Base-by-base conservation (phyloP, 1,140 invertebrate genomes). In the Ceratina calcarata region DNA sequence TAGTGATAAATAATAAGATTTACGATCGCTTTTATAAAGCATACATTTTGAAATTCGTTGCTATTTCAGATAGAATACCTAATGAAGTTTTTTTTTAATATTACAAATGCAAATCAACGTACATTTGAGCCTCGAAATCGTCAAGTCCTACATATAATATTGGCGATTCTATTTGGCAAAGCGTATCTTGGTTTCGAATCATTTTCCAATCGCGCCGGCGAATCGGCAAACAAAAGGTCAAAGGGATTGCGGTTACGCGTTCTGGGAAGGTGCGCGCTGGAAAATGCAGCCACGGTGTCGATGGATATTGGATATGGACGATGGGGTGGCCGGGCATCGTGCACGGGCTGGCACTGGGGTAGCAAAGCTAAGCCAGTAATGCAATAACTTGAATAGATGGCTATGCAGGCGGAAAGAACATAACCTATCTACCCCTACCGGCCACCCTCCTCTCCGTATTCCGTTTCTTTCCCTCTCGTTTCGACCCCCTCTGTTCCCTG, bases 371-470 rank as follows among this genome's bases (percentile, higher is more conserved):
- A 92, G 91, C 91, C 91, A 86, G 90, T 92, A 92, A 93, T 92
- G 92, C 91, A 92, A 92, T 92, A 93, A 92, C 91, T 90, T 87
- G 88, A 90, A 91, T 91, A 90, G 89, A 90, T 86, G 88, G 74
- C 88, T 89, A 91, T 86, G 89, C 88, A 91, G 87, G 85, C 90
- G 86, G 90, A 92, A 92, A 91, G 86, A 88, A 91, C 86, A 86
- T 82, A 85, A 87, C 80, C 82, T 81, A 88, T 78, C 53, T 20
- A 20, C 67, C 51, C 80, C 83, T 68, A 64, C 57, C 37, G 75
- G 24, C n/a, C 71, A 53, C 60, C 73, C 81, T 80, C 45, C 69
- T 71, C 53, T 61, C 20, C 13, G 3, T 53, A 7, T 45, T 22
- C 27, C 18, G 12, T 20, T 69, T 61, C 70, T 55, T 51, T 57